A percentile compares a stretch with the other conserved stretches of the same genome.
These are phyloP conservation scores for Ostrea denselamellosa DNA, from an alignment of 1,140 invertebrate species.

Conservation along the genomic window DNA sequence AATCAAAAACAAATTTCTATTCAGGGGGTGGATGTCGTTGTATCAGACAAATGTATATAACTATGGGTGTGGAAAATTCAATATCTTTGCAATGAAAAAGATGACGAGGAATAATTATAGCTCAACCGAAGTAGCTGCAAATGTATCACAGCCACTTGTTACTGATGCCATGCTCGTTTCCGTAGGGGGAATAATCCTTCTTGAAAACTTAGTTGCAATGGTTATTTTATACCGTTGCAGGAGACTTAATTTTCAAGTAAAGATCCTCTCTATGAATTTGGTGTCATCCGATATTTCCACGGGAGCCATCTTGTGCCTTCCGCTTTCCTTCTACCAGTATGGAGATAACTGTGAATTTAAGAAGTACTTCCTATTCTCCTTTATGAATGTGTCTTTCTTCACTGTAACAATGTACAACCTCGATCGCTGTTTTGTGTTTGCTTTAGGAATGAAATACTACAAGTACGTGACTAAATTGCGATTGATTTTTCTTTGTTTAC, in stretches of 20 bases:
- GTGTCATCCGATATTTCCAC: background rate
- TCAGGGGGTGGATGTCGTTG: too few relatives aligned
- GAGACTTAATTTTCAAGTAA: background rate
- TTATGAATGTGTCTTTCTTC: background rate
- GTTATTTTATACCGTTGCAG: background rate
- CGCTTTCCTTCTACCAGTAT: background rate
- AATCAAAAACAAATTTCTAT: too few relatives aligned
- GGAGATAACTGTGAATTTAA: slow-evolving; percentile 7
- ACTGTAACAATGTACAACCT: background rate
- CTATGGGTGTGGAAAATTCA: too few relatives aligned
- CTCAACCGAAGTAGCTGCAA: background rate
- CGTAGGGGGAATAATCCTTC: background rate
- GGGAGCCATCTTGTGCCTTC: background rate
- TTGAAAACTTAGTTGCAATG: background rate
- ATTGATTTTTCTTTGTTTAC: background rate
- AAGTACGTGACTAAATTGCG: too few relatives aligned
- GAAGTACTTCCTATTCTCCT: background rate
- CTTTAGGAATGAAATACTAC: too few relatives aligned
- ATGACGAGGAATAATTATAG: background rate
- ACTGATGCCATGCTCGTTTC: background rate
- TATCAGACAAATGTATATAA: too few relatives aligned
- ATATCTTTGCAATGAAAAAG: background rate
- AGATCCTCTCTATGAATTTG: background rate
- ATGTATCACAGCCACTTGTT: background rate
- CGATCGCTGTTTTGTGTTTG: too few relatives aligned